Evolutionary conservation across 2,888 invertebrate species (phyloP).

Genomic region (Noctua fimbriata): DNA sequence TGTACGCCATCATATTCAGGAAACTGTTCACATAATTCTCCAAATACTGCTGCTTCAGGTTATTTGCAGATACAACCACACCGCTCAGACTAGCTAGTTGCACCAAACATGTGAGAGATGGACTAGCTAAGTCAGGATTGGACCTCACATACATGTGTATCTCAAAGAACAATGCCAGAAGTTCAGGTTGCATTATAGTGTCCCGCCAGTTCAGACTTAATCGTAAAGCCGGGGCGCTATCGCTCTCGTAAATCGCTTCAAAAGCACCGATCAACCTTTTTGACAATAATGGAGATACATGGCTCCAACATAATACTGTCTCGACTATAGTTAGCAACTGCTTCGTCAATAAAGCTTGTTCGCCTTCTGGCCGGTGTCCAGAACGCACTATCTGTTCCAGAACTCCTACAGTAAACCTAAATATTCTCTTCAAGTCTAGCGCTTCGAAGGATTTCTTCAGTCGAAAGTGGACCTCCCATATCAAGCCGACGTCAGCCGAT

Average conservation of each 20-base stretch:
- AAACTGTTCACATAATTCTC: conserved; percentile 87
- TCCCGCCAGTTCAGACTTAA: conserved; percentile 93
- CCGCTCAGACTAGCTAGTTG: conserved; percentile 92
- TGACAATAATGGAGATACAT: conserved; percentile 92
- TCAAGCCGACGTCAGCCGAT: conserved; percentile 96
- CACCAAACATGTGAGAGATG: conserved; percentile 95
- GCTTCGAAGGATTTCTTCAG: conserved; percentile 96
- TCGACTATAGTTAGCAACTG: conserved; percentile 94
- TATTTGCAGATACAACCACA: conserved; percentile 80
- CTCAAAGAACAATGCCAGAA: conserved; percentile 95
- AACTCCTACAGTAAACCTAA: conserved; percentile 89
- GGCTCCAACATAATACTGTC: conserved; percentile 95
- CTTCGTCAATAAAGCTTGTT: conserved; percentile 90
- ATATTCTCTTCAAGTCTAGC: conserved; percentile 94
- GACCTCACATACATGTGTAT: conserved; percentile 95
- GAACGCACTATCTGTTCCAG: conserved; percentile 85
- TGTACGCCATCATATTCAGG: conserved; percentile 84
- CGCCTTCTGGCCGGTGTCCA: conserved; percentile 88
- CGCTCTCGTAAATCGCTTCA: conserved; percentile 92
- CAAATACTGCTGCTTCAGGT: conserved; percentile 85
- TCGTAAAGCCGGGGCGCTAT: conserved; percentile 91
- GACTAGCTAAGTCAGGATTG: conserved; percentile 93
- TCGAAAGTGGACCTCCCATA: conserved; percentile 96
- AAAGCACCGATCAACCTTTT: conserved; percentile 93
- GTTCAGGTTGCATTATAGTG: conserved; percentile 93